Conservation (phyloP, 2,888 invertebrate species). For the Cheilosia impressa region DNA sequence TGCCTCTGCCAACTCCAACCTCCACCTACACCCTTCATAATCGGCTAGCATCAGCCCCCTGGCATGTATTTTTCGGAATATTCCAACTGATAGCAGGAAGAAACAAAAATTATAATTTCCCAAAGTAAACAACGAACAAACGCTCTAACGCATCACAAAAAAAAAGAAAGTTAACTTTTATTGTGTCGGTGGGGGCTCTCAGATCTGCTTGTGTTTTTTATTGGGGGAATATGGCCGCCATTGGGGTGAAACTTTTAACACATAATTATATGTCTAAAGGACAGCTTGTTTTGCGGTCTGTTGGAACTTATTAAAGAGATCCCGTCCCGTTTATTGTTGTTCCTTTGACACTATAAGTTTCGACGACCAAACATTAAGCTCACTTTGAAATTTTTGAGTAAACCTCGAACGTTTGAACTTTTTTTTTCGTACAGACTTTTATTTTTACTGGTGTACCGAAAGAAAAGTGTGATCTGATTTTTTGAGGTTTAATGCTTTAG, state of each 20-base stretch:
- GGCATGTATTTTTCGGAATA: not conserved
- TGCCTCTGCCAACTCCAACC: not conserved
- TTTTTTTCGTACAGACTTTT: not conserved
- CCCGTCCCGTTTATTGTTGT: not conserved
- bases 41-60: not conserved
- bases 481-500: not conserved
- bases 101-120: constrained; percentile 9
- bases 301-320: not conserved
- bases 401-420: constrained; percentile 3
- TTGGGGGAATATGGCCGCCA: not conserved
- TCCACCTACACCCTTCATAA: not conserved
- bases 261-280: constrained; percentile 22
- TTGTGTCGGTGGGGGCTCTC: not conserved
- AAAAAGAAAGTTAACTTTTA: not conserved
- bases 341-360: constrained; percentile 7
- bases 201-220: not conserved
- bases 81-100: not conserved
- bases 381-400: not conserved
- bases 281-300: constrained; percentile 2
- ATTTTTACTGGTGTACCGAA: not conserved
- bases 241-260: constrained; percentile 23
- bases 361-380: constrained; percentile 6
- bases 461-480: not conserved
- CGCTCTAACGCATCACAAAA: not conserved
- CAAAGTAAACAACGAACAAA: constrained; percentile 27